Conservation (phyloP, 2,113 vertebrate species). For the Oxyruncus cristatus region DNA sequence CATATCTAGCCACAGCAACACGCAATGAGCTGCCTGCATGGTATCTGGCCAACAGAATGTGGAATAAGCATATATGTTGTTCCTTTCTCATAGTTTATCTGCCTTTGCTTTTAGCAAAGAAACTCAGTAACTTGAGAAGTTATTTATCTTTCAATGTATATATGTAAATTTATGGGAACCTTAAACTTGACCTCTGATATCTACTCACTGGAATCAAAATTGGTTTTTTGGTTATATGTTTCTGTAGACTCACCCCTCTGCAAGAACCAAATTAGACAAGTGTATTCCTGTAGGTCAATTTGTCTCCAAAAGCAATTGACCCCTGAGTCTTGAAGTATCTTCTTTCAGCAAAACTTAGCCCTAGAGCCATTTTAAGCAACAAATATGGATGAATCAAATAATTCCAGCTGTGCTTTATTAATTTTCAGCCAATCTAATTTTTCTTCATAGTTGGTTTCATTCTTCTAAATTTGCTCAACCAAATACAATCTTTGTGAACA, state of each 20-base stretch:
- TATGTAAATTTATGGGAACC: constrained; percentile 56
- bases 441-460: constrained; percentile 49
- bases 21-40: not conserved
- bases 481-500: not conserved
- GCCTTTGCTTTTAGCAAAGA: constrained; percentile 19
- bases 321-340: constrained; percentile 46
- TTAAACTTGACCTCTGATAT: constrained; percentile 39
- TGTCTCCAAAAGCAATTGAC: constrained; percentile 67
- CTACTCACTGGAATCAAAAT: constrained; percentile 32
- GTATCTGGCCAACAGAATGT: not conserved
- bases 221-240: constrained; percentile 51
- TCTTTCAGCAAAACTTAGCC: constrained; percentile 55
- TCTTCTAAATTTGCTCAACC: constrained; percentile 43
- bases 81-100: constrained; percentile 36
- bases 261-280: constrained; percentile 58
- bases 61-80: not conserved
- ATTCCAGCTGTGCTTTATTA: constrained; percentile 71
- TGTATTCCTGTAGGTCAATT: constrained; percentile 54
- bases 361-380: constrained; percentile 61
- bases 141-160: constrained; percentile 25
- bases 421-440: constrained; percentile 63
- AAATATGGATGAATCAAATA: constrained; percentile 52
- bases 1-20: not conserved
- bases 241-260: constrained; percentile 13
- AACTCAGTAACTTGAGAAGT: constrained; percentile 12